phyloP scores from a whole-genome alignment of 2,797 vertebrate species.

The Diceros bicornis region DNA sequence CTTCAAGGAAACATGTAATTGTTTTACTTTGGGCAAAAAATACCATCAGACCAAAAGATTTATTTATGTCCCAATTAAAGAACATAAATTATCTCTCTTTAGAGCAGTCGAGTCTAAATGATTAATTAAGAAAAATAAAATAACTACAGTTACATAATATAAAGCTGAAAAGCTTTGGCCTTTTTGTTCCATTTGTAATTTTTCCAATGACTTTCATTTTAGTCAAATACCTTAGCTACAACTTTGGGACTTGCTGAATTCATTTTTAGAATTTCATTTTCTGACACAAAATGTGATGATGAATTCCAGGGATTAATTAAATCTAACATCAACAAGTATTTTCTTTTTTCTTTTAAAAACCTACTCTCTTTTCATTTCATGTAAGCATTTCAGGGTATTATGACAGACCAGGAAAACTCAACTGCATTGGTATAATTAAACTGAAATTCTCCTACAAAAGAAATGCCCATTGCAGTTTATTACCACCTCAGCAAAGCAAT shows the following conservation, averaged over 20 bases:
- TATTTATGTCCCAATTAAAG: background rate
- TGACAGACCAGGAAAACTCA: constrained; percentile 63
- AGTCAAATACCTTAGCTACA: background rate
- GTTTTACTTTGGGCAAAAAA: background rate
- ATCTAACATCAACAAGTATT: background rate
- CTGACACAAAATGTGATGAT: background rate
- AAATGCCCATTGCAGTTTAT: background rate
- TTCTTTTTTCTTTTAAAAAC: constrained; percentile 55
- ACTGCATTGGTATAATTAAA: constrained; percentile 40
- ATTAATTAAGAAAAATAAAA: constrained; percentile 16
- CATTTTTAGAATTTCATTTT: constrained; percentile 57
- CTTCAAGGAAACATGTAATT: background rate
- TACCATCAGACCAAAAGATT: background rate
- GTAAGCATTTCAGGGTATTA: constrained; percentile 20
- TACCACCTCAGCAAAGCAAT: background rate
- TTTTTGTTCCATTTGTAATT: background rate
- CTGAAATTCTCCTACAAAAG: background rate
- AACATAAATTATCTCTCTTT: background rate
- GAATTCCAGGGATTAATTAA: constrained; percentile 65
- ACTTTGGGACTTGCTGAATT: background rate
- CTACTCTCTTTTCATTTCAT: constrained; percentile 43
- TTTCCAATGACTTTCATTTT: background rate
- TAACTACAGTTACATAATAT: background rate
- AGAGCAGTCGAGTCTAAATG: background rate
- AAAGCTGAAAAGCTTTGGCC: background rate